Percentiles rank a stretch among this genome's conserved stretches.
Evolutionary conservation across 2,888 invertebrate species (phyloP).

Genomic region (Ecliptopera silaceata): DNA sequence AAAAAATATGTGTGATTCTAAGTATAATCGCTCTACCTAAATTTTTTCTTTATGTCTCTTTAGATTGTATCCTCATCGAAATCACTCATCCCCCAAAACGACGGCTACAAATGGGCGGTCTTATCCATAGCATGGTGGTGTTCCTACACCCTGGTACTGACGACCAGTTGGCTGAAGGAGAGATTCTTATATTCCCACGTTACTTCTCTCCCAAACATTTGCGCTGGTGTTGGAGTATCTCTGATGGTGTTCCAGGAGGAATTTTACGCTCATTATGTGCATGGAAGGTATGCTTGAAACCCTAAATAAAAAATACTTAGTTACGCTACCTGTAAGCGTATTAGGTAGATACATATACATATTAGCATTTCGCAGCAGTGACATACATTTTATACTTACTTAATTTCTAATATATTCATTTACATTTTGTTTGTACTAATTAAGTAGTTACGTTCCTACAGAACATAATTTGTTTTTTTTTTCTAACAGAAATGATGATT

Average conservation of each 20-base stretch:
- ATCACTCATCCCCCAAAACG: conserved; percentile 50
- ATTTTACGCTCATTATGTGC: conserved; percentile 70
- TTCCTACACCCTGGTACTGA: conserved; percentile 49
- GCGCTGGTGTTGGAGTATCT: conserved; percentile 60
- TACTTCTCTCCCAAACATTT: conserved; percentile 48
- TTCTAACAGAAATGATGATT: conserved; percentile 58
- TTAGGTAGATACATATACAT: too few species aligned
- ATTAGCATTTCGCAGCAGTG: too few species aligned
- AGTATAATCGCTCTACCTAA: neutral
- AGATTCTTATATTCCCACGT: conserved; percentile 45
- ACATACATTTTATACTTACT: too few species aligned
- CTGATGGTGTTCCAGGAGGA: conserved; percentile 71
- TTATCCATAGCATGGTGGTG: conserved; percentile 62
- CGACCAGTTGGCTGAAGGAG: conserved; percentile 44
- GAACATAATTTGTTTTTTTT: neutral
- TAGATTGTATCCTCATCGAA: conserved; percentile 59
- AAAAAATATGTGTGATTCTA: too few species aligned
- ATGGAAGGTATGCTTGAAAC: conserved; percentile 58
- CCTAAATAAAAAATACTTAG: too few species aligned
- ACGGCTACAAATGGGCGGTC: conserved; percentile 63
- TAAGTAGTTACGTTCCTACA: too few species aligned
- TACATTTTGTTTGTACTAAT: too few species aligned
- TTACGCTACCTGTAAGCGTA: too few species aligned
- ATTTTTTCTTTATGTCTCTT: conserved; percentile 8
- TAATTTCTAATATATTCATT: too few species aligned